Base-by-base conservation (phyloP, 2,113 vertebrate genomes). In the Ammodytes marinus region DNA sequence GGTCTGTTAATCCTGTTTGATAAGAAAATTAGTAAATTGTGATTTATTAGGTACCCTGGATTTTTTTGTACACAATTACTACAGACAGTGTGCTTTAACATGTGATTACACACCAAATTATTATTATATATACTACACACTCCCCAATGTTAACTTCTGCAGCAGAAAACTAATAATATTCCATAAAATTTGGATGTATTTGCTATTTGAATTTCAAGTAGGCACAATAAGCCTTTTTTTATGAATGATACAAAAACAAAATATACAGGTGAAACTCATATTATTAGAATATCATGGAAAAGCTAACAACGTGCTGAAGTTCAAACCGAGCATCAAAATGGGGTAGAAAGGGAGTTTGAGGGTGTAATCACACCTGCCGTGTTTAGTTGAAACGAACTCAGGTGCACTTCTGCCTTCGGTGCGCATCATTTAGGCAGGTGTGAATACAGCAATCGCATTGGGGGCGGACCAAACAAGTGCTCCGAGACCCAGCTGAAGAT, bases 1-100 rank as follows among this genome's bases (percentile, higher is more conserved):
- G 1, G 59, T 54, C 13, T 70, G 60, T 43, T 60, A 58, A 54
- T 73, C 42, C 68, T 69, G 39, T 69, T 4, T 73, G 5, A 60
- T 40, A 4, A 19, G 27, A 40, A 54, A 77, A 77, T n/a, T 2
- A 14, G 4, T 15, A 76, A 3, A 64, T 6, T n/a, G 12, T 14
- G 14, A 58, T 63, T 17, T 69, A 47, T 69, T 27, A 17, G 7
- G 7, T 60, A 35, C 63, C 39, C 45, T 45, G 37, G 19, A 1
- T 17, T 52, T 27, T 76, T 65, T 52, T 53, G 9, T 53, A 13
- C 8, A 42, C 37, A 47, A 53, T 50, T n/a, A 37, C 50, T n/a
- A 65, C 43, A 79, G 2, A 53, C 58, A n/a, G 6, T 6, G 8
- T 14, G 12, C 1, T 17, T 45, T 13, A 27, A 65, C 37, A 66